Evolutionary conservation across 2,888 invertebrate genomes (phyloP).

Genomic region (Esperia sulphurella): DNA sequence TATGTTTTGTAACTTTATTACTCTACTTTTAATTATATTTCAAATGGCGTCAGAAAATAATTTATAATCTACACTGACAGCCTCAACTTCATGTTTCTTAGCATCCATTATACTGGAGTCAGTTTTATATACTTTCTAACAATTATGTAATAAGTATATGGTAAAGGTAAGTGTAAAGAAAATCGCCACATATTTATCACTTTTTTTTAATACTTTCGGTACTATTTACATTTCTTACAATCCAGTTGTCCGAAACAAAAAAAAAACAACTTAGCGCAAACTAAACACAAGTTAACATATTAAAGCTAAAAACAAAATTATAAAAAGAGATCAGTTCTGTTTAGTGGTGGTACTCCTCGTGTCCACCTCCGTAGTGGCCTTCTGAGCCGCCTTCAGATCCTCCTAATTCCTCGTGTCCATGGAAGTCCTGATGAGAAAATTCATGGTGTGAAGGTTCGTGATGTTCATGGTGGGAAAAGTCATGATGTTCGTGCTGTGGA

Average conservation of each 20-base stretch:
- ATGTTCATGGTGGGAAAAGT: constrained; percentile 2
- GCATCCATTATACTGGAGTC: not conserved
- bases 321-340: constrained; percentile 70
- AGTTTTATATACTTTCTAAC: not conserved
- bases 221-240: constrained; percentile 59
- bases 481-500: constrained; percentile 6
- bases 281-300: constrained; percentile 71
- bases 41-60: too few species aligned
- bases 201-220: constrained; percentile 71
- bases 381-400: constrained; percentile 26
- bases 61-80: not conserved
- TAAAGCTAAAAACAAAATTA: constrained; percentile 61
- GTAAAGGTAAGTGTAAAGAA: not conserved
- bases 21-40: too few species aligned
- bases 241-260: constrained; percentile 49
- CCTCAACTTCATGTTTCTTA: not conserved
- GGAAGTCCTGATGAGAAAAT: not conserved
- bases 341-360: constrained; percentile 63
- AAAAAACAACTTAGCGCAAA: constrained; percentile 48
- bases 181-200: constrained; percentile 37
- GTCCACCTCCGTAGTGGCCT: constrained; percentile 31
- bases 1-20: too few species aligned
- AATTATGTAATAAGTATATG: not conserved
- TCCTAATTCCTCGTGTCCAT: constrained; percentile 13
- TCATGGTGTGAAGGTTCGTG: constrained; percentile 1